Evolutionary conservation across 2,888 invertebrate genomes (phyloP), one percentile per base, ranked within the genome.

Genomic region (Cryptus armator): DNA sequence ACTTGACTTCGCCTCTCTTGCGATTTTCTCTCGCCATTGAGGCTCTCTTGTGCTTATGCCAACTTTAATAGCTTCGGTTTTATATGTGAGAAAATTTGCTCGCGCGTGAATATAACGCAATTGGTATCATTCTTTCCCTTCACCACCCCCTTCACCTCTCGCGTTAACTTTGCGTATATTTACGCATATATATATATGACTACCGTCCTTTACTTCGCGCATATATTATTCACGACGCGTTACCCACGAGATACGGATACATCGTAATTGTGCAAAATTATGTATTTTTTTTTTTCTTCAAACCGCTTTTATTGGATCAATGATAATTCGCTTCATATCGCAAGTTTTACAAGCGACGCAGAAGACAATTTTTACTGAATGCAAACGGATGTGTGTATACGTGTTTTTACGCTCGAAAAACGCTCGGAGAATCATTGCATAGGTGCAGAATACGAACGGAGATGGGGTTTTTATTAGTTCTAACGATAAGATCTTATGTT

Each of bases 281-380:
- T 29, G 48, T 53, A 1, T 37, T 37, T 37, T 37, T 37, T 37
- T 37, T 37, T 9, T 9, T 9, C 1, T 68, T 29, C 44, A 37
- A 6, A 16, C 37, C 19, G 6, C 51, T 44, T 70, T 78, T 77
- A 84, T 74, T 46, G 77, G 46, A 74, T 68, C 64, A 43, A 78
- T 81, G 62, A 84, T 77, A 67, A 84, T 80, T 48, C 76, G 70
- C 76, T 59, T 12, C n/a, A 9, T 37, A 75, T 68, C 77, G 37
- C 14, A 46, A 48, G 71, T 77, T 78, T 81, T 78, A 84, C 56
- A 62, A 81, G 72, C 51, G 48, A 46, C 9, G 43, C 48, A 24
- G 59, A 62, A 46, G 14, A 64, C 66, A 24, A 14, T n/a, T 59
- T 59, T 24, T 59, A 59, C 5, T 7, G 9, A 9, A 48, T 7